phyloP scores from a whole-genome alignment of 2,797 vertebrate genomes.

The Mus caroli region DNA sequence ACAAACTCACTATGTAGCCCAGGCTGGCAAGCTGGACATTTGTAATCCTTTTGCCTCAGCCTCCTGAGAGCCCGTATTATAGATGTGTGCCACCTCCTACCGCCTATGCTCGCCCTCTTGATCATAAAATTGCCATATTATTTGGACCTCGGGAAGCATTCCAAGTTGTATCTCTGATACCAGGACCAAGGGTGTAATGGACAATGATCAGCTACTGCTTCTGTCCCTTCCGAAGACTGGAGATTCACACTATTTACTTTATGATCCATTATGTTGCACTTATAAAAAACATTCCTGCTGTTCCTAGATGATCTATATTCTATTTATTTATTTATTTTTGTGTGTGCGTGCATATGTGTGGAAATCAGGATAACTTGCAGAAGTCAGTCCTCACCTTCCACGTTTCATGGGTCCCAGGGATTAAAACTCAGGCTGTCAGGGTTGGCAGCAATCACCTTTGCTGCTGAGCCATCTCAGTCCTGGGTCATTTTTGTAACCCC shows the following conservation, averaged over 20 bases:
- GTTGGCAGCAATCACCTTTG: not conserved
- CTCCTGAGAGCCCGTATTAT: not conserved
- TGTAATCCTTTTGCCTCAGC: not conserved
- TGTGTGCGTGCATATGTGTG: not conserved
- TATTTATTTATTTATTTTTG: not conserved
- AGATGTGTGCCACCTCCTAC: not conserved
- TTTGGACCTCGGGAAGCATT: not conserved
- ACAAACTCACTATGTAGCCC: not conserved
- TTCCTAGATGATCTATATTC: not conserved
- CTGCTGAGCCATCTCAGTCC: not conserved
- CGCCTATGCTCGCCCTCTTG: not conserved
- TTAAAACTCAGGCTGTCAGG: not conserved
- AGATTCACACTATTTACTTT: not conserved
- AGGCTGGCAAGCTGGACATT: not conserved
- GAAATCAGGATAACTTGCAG: not conserved
- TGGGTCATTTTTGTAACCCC: not conserved
- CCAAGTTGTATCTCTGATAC: not conserved
- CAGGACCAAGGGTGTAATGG: not conserved
- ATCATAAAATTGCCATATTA: not conserved
- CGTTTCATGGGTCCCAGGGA: fast-evolving
- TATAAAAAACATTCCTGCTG: not conserved
- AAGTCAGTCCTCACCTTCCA: not conserved
- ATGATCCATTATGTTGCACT: not conserved
- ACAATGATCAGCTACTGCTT: not conserved
- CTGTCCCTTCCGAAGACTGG: not conserved